Base-by-base conservation (phyloP, 64 coral and sea anemone genomes). In the Astreopora myriophthalma region DNA sequence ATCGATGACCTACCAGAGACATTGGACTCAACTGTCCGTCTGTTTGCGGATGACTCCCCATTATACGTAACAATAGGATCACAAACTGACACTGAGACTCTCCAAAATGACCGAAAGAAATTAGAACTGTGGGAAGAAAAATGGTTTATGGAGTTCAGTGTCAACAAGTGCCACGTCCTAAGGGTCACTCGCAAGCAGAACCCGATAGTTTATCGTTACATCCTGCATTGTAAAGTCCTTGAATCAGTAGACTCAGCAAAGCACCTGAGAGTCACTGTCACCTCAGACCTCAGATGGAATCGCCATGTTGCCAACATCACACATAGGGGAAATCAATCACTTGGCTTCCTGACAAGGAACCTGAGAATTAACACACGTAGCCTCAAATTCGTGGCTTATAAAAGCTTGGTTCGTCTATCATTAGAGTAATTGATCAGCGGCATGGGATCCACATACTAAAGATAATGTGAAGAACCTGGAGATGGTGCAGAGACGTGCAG, bases 271-370 rank as follows among this genome's bases (percentile, higher is more conserved):
- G 89, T 84, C 28, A 0, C 65, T 0, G 16, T 89, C 30, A 36
- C 92, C 29, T 73, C 75, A n/a, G 86, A 94, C 51, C 85, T 88
- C 28, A 61, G 57, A 6, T 89, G 75, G 75, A 85, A 73, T 27
- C 38, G 7, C 2, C 85, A 94, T 38, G 28, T 88, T 17, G 0
- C 16, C 23, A 78, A 49, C 5, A 51, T 79, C 5, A 26, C 66
- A 85, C 17, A 57, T 1, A 57, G 14, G 51, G 51, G 8, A 20
- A 57, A 57, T 57, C 51, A 57, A 17, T 57, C 51, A 57, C 51
- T 57, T 57, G 51, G 51, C 51, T 57, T 57, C 16, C 51, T 57
- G 4, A 4, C 4, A 57, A 57, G 51, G 14, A 57, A 57, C 17
- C 16, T 57, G 51, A 57, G 51, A 57, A 57, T 57, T 46, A 46